Evolutionary conservation across 2,888 invertebrate species (phyloP), one percentile per base, ranked within the genome.

Genomic region (Dolomedes plantarius): DNA sequence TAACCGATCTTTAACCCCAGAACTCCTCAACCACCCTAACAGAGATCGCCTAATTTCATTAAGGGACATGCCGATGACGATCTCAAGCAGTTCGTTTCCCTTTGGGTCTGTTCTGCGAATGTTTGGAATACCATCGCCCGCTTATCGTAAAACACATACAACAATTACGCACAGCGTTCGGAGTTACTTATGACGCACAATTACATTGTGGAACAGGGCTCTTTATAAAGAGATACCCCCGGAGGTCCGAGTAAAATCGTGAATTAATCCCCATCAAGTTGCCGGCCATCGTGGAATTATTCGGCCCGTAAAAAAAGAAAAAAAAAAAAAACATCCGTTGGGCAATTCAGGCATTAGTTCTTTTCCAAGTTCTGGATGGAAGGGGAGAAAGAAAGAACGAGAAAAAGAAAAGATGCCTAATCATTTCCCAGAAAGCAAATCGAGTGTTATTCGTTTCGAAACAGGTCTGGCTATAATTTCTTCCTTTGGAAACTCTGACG

Each of bases 391-490:
- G n/a, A n/a, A n/a, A n/a, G n/a, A n/a, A n/a, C n/a, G n/a, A 5
- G 2, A 46, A 46, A 16, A 46, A 46, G n/a, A 46, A 46, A 9
- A n/a, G n/a, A n/a, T 2, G 16, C n/a, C 46, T 46, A 46, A 46
- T 46, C 46, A 16, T 6, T 46, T 46, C 46, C 16, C 2, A 6
- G 46, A 46, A 46, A 46, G 5, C 46, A 46, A 46, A 11, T 16
- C 16, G 6, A 16, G 46, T 46, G 46, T 46, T 46, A 46, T 46
- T 46, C 46, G n/a, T 46, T 46, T 46, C 11, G n/a, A n/a, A 46
- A 46, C 46, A 46, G 46, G 46, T 46, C 46, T 46, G 46, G 46
- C 2, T 46, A 46, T 46, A 46, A 46, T 46, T 36, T n/a, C n/a
- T n/a, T 46, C 16, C 46, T n/a, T 46, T 11, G n/a, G 46, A 46